phyloP scores from a whole-genome alignment of 2,113 vertebrate species.

The Mellivora capensis region DNA sequence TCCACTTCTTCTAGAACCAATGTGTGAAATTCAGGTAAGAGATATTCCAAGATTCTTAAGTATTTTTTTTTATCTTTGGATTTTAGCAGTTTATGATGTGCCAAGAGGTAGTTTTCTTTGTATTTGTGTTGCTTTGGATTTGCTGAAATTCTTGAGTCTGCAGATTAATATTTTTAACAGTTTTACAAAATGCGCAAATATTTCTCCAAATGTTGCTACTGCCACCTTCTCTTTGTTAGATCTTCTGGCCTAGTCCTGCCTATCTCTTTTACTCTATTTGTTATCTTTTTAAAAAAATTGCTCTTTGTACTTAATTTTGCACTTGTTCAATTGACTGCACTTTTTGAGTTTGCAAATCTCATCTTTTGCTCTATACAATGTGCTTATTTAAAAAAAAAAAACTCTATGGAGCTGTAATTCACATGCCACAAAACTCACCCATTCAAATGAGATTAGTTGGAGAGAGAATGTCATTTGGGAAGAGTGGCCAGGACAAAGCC shows the following conservation, averaged over 20 bases:
- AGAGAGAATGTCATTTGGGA: background rate
- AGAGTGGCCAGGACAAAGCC: background rate
- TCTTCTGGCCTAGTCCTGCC: background rate
- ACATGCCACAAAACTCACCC: background rate
- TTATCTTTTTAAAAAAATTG: background rate
- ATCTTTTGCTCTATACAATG: background rate
- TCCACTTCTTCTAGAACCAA: background rate
- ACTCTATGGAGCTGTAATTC: background rate
- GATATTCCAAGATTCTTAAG: background rate
- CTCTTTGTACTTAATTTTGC: background rate
- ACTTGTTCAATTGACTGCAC: background rate
- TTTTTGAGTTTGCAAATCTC: background rate
- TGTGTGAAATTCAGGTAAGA: background rate
- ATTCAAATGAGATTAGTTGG: background rate
- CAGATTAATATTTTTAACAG: background rate
- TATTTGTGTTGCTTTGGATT: background rate
- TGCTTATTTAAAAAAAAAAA: background rate
- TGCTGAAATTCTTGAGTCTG: background rate
- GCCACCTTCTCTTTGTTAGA: background rate
- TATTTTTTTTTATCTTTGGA: background rate
- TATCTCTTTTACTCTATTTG: background rate
- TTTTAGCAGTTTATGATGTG: background rate
- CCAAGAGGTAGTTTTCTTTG: background rate
- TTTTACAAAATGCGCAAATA: background rate
- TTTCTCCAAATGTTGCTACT: background rate